A percentile compares a stretch with the other conserved stretches of the same genome.
Conservation (phyloP, 2,888 invertebrate species). For the Hypsopygia costalis region DNA sequence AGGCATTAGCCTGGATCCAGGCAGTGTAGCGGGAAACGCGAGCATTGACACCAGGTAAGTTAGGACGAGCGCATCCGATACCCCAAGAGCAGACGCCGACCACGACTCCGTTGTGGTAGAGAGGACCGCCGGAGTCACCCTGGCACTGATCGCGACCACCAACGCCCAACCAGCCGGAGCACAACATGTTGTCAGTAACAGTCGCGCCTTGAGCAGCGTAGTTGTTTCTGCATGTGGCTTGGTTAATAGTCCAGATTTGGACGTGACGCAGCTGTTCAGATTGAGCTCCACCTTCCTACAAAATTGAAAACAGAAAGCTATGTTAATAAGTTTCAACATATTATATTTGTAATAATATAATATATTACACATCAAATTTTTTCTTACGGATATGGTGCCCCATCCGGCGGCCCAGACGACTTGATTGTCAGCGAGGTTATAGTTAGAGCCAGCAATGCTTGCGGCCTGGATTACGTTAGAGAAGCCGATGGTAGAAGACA, state of each 20-base stretch:
- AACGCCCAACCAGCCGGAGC: slow-evolving; percentile 42
- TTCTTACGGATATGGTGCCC: slow-evolving; percentile 46
- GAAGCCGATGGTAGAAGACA: slow-evolving; percentile 26
- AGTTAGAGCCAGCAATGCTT: slow-evolving; percentile 36
- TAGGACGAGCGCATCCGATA: slow-evolving; percentile 28
- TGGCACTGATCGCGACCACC: slow-evolving; percentile 58
- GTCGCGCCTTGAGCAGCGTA: slow-evolving; percentile 27
- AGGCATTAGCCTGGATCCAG: slow-evolving; percentile 43
- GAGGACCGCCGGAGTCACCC: slow-evolving; percentile 52
- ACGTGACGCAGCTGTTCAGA: slow-evolving; percentile 43
- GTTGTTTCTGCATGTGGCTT: slow-evolving; percentile 26
- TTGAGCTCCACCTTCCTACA: slow-evolving; percentile 20
- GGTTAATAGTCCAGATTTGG: slow-evolving; percentile 36
- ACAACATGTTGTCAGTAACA: slow-evolving; percentile 40
- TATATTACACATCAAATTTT: too few species aligned
- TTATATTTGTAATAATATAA: too few species aligned
- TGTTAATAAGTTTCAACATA: too few species aligned
- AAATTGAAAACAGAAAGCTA: not conserved
- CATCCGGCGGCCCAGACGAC: slow-evolving; percentile 58
- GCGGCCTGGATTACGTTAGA: slow-evolving; percentile 26
- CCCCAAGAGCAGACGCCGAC: slow-evolving; percentile 51
- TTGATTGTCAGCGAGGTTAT: slow-evolving; percentile 38
- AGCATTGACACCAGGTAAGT: slow-evolving; percentile 44
- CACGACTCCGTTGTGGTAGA: slow-evolving; percentile 38
- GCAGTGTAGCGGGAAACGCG: slow-evolving; percentile 36